Percentiles rank a stretch among this genome's conserved stretches.
Conservation (phyloP, 2,888 invertebrate genomes). For the Lasioglossum oenotherae region DNA sequence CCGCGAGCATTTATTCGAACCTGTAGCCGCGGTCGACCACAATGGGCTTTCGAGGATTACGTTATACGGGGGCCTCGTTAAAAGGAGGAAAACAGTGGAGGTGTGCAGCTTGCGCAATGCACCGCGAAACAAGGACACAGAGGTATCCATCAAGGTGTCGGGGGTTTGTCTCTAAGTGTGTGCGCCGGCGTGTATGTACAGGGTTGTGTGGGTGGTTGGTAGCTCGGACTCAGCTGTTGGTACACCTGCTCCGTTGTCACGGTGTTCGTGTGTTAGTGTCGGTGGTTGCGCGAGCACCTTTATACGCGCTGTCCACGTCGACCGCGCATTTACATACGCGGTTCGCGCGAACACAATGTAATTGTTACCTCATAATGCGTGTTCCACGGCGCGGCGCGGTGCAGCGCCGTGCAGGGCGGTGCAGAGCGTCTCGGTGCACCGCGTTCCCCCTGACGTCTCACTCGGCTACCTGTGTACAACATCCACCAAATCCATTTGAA, state of each 20-base stretch:
- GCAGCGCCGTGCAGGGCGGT: conserved; percentile 47
- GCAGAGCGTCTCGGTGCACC: conserved; percentile 42
- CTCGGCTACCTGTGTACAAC: conserved; percentile 43
- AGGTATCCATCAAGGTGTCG: conserved; percentile 74
- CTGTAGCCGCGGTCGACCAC: conserved; percentile 3
- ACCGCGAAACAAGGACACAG: conserved; percentile 66
- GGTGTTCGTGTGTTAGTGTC: conserved; percentile 44
- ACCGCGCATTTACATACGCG: conserved; percentile 76
- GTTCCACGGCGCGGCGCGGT: conserved; percentile 58
- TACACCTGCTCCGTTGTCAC: conserved; percentile 74
- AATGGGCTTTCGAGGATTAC: conserved; percentile 51
- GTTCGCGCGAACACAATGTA: conserved; percentile 77
- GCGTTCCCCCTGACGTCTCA: conserved; percentile 72
- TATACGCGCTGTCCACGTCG: conserved; percentile 70
- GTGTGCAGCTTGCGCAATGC: conserved; percentile 72
- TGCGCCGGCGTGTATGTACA: conserved; percentile 65
- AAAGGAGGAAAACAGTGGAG: conserved; percentile 59
- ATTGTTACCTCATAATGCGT: conserved; percentile 79
- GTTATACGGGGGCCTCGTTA: conserved; percentile 59
- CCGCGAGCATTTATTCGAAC: conserved; percentile 8
- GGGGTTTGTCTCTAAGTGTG: conserved; percentile 65
- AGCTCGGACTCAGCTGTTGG: conserved; percentile 76
- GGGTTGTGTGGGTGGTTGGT: conserved; percentile 76
- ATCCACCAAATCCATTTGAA: not conserved
- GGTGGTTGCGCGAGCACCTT: conserved; percentile 62